Conservation (phyloP, 2,888 invertebrate species). For the Didymodactylos carnosus region DNA sequence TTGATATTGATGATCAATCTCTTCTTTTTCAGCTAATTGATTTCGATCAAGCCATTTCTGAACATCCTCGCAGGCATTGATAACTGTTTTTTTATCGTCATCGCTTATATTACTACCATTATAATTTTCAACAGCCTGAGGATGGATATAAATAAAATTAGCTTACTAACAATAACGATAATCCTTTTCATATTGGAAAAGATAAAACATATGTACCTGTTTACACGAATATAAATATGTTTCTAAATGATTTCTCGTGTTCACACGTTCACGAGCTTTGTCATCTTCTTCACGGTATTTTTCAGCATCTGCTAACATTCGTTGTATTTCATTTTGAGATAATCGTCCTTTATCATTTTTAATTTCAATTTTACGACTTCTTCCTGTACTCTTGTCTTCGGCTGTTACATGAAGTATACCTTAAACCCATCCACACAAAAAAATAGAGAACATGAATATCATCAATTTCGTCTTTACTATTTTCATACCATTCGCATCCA, state of each 20-base stretch:
- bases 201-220: no score
- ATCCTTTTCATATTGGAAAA: no score
- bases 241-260: constrained; percentile 9
- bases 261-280: not conserved
- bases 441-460: not conserved
- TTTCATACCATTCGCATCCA: constrained; percentile 27
- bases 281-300: constrained; percentile 14
- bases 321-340: constrained; percentile 10
- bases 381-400: constrained; percentile 13
- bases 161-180: no score
- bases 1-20: not conserved
- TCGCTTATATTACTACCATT: constrained; percentile 75
- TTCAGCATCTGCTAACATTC: constrained; percentile 14
- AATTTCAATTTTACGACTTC: constrained; percentile 8
- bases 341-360: constrained; percentile 15
- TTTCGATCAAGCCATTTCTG: constrained; percentile 48
- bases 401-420: constrained; percentile 38
- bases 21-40: constrained; percentile 19
- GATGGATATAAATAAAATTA: no score
- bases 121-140: constrained; percentile 63
- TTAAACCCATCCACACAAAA: no score
- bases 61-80: constrained; percentile 66
- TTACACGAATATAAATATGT: constrained; percentile 5
- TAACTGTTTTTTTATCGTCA: constrained; percentile 55
- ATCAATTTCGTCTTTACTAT: no score